phyloP scores from a whole-genome alignment of 2,888 invertebrate species.

The Belgica antarctica region DNA sequence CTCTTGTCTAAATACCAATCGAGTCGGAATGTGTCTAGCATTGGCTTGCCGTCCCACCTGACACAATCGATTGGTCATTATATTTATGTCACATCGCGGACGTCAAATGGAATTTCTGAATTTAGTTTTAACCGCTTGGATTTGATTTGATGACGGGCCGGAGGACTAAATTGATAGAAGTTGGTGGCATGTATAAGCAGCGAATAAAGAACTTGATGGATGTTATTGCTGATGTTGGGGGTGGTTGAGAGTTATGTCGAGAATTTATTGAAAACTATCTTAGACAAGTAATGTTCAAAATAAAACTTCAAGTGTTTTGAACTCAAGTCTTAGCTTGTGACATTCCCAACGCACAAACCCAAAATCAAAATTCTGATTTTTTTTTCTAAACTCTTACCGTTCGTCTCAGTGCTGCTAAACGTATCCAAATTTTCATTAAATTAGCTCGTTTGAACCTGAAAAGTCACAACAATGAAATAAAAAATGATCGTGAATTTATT shows the following conservation, averaged over 20 bases:
- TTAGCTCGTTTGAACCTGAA: neutral
- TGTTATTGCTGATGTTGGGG: no score
- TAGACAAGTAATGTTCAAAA: no score
- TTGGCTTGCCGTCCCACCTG: neutral
- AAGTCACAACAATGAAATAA: constrained; percentile 15
- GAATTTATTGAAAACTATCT: no score
- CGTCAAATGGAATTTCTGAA: neutral
- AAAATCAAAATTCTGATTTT: no score
- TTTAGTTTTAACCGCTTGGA: neutral
- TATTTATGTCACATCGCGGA: neutral
- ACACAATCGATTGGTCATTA: constrained; percentile 19
- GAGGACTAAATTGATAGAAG: neutral
- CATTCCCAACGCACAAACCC: no score
- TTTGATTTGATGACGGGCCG: neutral
- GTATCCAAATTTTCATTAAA: neutral
- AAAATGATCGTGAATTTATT: constrained; percentile 1
- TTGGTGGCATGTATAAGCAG: neutral
- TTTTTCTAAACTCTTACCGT: no score
- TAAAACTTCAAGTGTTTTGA: no score
- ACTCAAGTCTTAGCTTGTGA: no score
- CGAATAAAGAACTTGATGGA: neutral
- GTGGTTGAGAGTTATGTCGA: no score
- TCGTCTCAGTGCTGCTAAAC: no score
- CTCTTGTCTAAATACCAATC: neutral
- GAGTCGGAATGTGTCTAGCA: neutral